A percentile compares a stretch with the other conserved stretches of the same genome.
Evolutionary conservation across 2,113 vertebrate species (phyloP).

Genomic region (Chiloscyllium plagiosum): DNA sequence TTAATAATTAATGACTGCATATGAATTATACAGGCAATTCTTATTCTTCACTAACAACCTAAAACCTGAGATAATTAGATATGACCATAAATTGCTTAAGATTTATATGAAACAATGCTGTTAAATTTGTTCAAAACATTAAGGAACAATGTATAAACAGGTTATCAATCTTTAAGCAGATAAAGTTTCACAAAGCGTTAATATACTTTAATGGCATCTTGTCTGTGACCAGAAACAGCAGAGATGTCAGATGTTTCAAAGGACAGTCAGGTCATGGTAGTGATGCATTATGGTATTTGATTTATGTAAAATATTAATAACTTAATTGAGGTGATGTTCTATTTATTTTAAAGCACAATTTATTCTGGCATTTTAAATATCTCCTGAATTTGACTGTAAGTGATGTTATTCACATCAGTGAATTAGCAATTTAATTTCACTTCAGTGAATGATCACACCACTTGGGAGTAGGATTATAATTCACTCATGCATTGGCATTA

Average conservation of each 20-base stretch:
- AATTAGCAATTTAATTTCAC: constrained; percentile 10
- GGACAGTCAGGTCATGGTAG: not conserved
- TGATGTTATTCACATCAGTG: not conserved
- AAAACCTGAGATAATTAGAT: not conserved
- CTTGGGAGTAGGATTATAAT: not conserved
- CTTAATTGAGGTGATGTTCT: constrained; percentile 4
- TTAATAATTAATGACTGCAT: not conserved
- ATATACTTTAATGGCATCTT: not conserved
- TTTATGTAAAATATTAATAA: constrained; percentile 5
- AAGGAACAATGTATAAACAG: not conserved
- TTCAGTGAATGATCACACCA: constrained; percentile 13
- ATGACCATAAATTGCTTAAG: not conserved
- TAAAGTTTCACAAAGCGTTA: not conserved
- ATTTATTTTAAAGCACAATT: not conserved
- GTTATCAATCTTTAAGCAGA: not conserved
- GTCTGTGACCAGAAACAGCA: not conserved
- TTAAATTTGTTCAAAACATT: not conserved
- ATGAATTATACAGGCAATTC: not conserved
- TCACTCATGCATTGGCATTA: not conserved
- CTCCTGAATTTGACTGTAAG: not conserved
- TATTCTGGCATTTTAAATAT: not conserved
- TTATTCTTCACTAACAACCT: not conserved
- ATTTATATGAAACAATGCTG: not conserved
- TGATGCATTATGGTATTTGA: not conserved
- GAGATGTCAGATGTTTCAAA: not conserved